Evolutionary conservation across 2,113 vertebrate genomes (phyloP).

Genomic region (Leptobrachium leishanense): DNA sequence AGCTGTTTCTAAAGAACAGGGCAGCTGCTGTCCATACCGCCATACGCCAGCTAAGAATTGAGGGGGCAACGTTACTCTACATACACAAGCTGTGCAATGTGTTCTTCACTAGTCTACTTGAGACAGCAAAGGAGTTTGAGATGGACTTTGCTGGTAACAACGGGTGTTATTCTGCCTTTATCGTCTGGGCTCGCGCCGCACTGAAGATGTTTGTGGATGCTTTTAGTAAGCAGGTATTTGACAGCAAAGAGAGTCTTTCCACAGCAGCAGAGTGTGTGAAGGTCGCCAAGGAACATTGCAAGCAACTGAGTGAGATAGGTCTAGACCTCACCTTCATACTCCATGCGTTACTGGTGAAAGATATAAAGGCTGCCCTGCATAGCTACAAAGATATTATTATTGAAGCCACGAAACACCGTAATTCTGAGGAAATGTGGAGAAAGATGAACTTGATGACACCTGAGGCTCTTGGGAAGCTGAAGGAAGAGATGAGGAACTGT

Average conservation of each 20-base stretch:
- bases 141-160: slow-evolving; percentile 90
- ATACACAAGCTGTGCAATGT: slow-evolving; percentile 98
- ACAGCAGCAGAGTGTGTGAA: slow-evolving; percentile 94
- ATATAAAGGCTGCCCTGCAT: slow-evolving; percentile 86
- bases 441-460: slow-evolving; percentile 98
- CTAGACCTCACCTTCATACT: slow-evolving; percentile 94
- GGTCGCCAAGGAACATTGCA: slow-evolving; percentile 94
- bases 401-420: slow-evolving; percentile 95
- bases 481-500: slow-evolving; percentile 90
- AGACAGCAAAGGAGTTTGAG: slow-evolving; percentile 92
- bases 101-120: slow-evolving; percentile 93
- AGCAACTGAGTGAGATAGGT: slow-evolving; percentile 90
- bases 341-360: slow-evolving; percentile 89
- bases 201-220: slow-evolving; percentile 93
- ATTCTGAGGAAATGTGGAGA: slow-evolving; percentile 98
- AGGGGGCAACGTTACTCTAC: slow-evolving; percentile 93
- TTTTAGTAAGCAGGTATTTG: slow-evolving; percentile 98
- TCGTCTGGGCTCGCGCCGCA: slow-evolving; percentile 92
- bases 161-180: slow-evolving; percentile 93
- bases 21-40: slow-evolving; percentile 90
- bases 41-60: slow-evolving; percentile 92
- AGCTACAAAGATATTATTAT: slow-evolving; percentile 97
- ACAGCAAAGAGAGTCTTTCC: slow-evolving; percentile 95
- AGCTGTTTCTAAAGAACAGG: slow-evolving; percentile 91
- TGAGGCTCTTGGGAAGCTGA: slow-evolving; percentile 87